phyloP scores from a whole-genome alignment of 2,113 vertebrate genomes.

The Calypte anna region DNA sequence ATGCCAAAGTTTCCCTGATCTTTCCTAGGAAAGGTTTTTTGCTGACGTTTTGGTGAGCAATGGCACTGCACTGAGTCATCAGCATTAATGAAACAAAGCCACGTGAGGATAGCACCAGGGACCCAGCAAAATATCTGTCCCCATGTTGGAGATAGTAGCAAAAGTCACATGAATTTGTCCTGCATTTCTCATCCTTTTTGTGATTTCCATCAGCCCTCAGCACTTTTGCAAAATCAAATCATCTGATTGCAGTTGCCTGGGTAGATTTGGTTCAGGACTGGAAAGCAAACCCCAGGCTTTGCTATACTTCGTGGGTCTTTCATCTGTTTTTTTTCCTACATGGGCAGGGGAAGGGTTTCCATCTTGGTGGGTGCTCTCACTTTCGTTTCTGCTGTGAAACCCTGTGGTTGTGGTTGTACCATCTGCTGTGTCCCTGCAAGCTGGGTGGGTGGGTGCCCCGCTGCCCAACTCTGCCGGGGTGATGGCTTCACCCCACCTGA shows the following conservation, averaged over 20 bases:
- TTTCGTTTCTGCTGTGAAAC: neutral
- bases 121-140: neutral
- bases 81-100: neutral
- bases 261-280: neutral
- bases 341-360: neutral
- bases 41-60: neutral
- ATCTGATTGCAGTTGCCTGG: accelerated
- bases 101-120: neutral
- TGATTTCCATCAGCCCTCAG: neutral
- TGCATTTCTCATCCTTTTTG: neutral
- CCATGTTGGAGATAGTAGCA: neutral
- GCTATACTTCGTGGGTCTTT: neutral
- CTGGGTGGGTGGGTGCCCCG: neutral
- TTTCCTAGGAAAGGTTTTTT: neutral
- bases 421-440: neutral
- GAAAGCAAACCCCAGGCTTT: neutral
- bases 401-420: accelerated
- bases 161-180: neutral
- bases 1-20: neutral
- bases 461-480: neutral
- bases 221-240: neutral
- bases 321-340: neutral
- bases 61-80: slow-evolving; percentile 26
- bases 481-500: neutral
- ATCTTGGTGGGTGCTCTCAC: accelerated